Base-by-base conservation (phyloP, 2,113 vertebrate genomes). In the Leptocoma aspasia region DNA sequence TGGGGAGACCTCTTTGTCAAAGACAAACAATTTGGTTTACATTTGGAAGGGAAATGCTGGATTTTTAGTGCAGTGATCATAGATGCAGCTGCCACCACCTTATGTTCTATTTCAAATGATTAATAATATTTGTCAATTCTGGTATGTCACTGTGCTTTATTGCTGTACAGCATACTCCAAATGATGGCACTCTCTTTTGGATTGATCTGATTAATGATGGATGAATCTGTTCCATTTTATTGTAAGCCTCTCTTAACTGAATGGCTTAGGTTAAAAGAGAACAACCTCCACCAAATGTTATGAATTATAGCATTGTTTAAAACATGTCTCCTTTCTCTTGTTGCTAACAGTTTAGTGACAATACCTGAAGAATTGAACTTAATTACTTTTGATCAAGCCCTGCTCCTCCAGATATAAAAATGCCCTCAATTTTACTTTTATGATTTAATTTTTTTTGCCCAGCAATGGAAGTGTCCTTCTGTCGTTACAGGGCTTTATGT, bases 51-150 rank as follows among this genome's bases (percentile, higher is more conserved):
- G 41, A 80, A 90, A 86, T 64, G 57, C 54, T 96, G 65, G 70
- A 59, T 97, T 95, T 93, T 82, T 89, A 97, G 85, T 49, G 80
- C 61, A 80, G 75, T 39, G 56, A 94, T 96, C 96, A 92, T 6
- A n/a, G 81, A 94, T 63, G 77, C 97, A 98, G 96, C 96, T 98
- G 97, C 83, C 96, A 89, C 56, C 52, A 66, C 97, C 97, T 97
- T 98, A 97, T 98, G 97, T 90, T 98, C 92, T 24, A 27, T 95
- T 96, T 94, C 69, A 61, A 96, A 97, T 96, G 94, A 98, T 97
- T 97, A 97, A 97, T 97, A 98, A 95, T 97, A 96, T 97, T 97
- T 98, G 96, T 94, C 96, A 96, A 86, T 96, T 97, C 97, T 20
- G 50, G 76, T 82, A 81, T 93, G 92, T 90, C 92, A 78, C 73